Evolutionary conservation across 2,113 vertebrate genomes (phyloP).

Genomic region (Budorcas taxicolor): DNA sequence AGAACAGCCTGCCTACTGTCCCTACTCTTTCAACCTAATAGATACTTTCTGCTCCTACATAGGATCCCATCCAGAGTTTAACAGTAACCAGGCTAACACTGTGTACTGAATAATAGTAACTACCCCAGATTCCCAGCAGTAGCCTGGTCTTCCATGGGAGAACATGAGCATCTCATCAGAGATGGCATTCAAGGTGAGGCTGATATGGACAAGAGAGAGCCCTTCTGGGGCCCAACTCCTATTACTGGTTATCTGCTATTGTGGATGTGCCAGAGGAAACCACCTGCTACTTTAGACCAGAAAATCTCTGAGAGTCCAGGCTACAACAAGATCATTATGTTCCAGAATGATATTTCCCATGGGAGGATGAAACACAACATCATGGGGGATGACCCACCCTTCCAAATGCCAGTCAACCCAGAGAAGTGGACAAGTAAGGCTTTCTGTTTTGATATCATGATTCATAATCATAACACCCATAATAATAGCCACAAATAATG

Average conservation of each 20-base stretch:
- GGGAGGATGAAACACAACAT: not conserved
- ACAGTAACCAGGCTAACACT: not conserved
- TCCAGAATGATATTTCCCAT: not conserved
- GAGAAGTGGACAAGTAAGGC: not conserved
- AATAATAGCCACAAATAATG: not conserved
- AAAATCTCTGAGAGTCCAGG: not conserved
- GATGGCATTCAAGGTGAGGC: not conserved
- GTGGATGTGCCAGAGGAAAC: not conserved
- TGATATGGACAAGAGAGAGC: not conserved
- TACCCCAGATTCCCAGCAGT: not conserved
- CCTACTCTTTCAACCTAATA: not conserved
- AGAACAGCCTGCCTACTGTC: not conserved
- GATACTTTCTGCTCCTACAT: not conserved
- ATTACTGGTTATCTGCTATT: not conserved
- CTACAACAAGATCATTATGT: accelerated
- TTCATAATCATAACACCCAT: not conserved
- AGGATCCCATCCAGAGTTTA: not conserved
- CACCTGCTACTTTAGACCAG: not conserved
- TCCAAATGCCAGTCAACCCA: not conserved
- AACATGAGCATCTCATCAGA: not conserved
- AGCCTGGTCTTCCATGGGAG: not conserved
- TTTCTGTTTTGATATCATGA: not conserved
- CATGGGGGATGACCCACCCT: not conserved
- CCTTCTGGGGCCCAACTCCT: not conserved
- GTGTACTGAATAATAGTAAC: not conserved